phyloP scores from a whole-genome alignment of 2,113 vertebrate species.

The Lepus timidus region DNA sequence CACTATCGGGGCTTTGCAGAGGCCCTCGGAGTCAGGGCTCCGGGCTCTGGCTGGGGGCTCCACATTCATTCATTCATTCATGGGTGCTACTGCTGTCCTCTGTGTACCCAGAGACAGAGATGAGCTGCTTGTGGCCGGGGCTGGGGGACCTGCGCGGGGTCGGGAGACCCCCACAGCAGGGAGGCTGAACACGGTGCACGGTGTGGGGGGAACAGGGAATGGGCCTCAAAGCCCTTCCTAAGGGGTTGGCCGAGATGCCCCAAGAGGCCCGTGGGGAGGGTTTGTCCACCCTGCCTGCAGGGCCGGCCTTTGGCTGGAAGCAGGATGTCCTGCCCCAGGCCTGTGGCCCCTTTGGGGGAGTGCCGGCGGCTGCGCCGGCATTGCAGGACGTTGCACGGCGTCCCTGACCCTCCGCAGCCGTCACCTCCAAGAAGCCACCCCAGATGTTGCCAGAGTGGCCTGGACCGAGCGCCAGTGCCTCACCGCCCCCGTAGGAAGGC shows the following conservation, averaged over 20 bases:
- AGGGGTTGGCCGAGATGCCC: not conserved
- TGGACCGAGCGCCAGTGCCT: not conserved
- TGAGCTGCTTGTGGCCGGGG: not conserved
- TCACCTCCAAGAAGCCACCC: not conserved
- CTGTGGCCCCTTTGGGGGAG: not conserved
- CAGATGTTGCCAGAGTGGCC: not conserved
- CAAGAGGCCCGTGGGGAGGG: accelerated
- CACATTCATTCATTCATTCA: not conserved
- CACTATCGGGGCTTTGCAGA: too few species aligned
- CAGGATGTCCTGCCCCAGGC: not conserved
- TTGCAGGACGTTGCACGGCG: not conserved
- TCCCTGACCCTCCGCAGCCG: not conserved
- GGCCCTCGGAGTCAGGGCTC: not conserved
- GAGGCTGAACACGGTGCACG: not conserved
- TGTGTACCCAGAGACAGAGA: not conserved
- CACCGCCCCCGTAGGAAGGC: not conserved
- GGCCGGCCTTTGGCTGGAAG: not conserved
- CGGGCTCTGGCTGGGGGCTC: not conserved
- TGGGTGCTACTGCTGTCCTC: not conserved
- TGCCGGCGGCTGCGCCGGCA: not conserved
- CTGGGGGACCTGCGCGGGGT: not conserved
- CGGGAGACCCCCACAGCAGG: not conserved
- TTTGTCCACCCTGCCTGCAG: too few species aligned
- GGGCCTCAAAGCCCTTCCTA: not conserved
- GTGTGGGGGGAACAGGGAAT: not conserved